phyloP scores from a whole-genome alignment of 2,797 vertebrate species.

The Hylomyscus alleni region DNA sequence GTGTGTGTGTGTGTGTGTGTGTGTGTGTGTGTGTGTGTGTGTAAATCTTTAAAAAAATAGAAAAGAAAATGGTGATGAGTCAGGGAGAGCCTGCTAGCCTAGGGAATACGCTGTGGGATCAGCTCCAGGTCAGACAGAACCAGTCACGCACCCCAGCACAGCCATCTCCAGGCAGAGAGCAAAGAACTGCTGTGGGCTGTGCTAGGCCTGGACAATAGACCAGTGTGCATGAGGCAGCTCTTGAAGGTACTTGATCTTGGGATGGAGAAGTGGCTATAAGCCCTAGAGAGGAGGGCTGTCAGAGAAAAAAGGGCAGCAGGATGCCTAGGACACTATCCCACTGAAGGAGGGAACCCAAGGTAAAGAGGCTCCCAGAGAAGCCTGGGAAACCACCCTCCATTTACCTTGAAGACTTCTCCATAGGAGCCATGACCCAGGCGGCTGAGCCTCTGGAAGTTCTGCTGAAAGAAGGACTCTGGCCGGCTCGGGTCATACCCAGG shows the following conservation, averaged over 20 bases:
- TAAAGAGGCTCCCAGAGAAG: neutral
- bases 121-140: neutral
- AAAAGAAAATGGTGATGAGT: neutral
- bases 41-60: neutral
- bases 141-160: neutral
- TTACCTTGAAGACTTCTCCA: conserved; percentile 96
- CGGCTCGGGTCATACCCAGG: conserved; percentile 91
- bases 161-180: neutral
- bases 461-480: conserved; percentile 92
- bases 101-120: neutral
- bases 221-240: neutral
- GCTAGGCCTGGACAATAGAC: conserved; percentile 14
- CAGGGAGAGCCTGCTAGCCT: neutral
- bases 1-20: too few relatives aligned
- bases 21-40: neutral
- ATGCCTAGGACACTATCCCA: neutral
- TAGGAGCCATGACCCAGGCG: conserved; percentile 94
- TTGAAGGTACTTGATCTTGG: accelerated
- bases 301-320: neutral
- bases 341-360: too few relatives aligned
- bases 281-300: neutral
- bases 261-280: neutral
- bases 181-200: accelerated
- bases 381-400: neutral
- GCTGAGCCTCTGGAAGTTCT: conserved; percentile 93